A percentile compares a stretch with the other conserved stretches of the same genome.
Conservation (phyloP, 2,113 vertebrate species). For the Passer domesticus region DNA sequence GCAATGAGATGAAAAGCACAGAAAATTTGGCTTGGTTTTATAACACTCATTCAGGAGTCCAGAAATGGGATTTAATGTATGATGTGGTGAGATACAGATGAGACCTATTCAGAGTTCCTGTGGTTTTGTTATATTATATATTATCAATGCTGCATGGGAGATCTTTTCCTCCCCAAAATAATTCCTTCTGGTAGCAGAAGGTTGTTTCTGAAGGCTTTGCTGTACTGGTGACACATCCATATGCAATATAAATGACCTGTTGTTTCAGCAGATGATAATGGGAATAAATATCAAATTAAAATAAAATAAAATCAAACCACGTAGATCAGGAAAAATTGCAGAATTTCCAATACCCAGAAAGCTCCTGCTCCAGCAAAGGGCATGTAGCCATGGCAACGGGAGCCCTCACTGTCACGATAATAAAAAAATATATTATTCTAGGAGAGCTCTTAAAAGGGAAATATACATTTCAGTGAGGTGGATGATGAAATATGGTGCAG, state of each 20-base stretch:
- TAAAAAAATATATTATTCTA: conserved; percentile 64
- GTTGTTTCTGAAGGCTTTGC: neutral
- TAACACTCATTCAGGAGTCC: neutral
- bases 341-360: conserved; percentile 58
- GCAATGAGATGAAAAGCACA: neutral
- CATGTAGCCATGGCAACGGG: conserved; percentile 62
- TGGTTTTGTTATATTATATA: neutral
- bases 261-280: conserved; percentile 16
- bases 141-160: neutral
- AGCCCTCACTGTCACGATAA: conserved; percentile 68
- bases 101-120: neutral
- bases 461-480: conserved; percentile 47
- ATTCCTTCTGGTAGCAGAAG: neutral
- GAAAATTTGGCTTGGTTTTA: conserved; percentile 15
- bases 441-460: conserved; percentile 65
- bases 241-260: conserved; percentile 22
- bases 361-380: conserved; percentile 57
- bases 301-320: neutral
- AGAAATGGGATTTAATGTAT: conserved; percentile 17
- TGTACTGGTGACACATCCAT: neutral
- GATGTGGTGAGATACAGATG: conserved; percentile 4
- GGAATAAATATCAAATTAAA: conserved; percentile 42
- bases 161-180: rapidly evolving
- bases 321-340: conserved; percentile 7
- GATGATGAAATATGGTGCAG: conserved; percentile 42